Evolutionary conservation across 2,888 invertebrate species (phyloP), one percentile per base, ranked within the genome.

Genomic region (Tenthredo notha): DNA sequence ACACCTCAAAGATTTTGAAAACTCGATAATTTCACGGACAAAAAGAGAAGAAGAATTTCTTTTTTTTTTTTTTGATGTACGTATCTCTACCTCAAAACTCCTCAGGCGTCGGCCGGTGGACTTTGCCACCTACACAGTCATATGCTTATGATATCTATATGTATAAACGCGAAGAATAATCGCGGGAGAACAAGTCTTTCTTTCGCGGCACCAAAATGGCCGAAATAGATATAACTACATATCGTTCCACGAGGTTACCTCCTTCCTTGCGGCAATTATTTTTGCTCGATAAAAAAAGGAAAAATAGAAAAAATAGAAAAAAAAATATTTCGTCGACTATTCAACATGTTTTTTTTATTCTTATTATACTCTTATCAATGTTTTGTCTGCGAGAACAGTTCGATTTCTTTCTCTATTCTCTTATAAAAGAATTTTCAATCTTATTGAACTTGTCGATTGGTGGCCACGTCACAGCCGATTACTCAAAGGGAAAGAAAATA

Each of bases 131-230:
- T 67, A 67, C 67, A 33, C 67, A 67, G 4, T 37, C 29, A 74
- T 74, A 74, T 43, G 40, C 9, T 9, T 40, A 40, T 21, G 21
- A 40, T 43, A 74, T 72, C 40, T 72, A 72, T 72, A 72, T 43
- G 25, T 40, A 72, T 43, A 72, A 40, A 50, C 18, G 18, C 18
- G n/a, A n/a, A 2, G 40, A 40, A 12, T 74, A 74, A 18, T 18
- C 43, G 29, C 33, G 72, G n/a, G 37, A 74, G 9, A 74, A 37
- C n/a, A 1, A 15, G 43, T 74, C 21, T 40, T 43, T 74, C 10
- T 33, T 21, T 74, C 25, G 61, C 12, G 67, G 88, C 87, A 87
- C 88, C 89, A 90, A 90, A 90, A 90, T 90, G 90, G 90, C 90
- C 89, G 90, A 90, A 90, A 90, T 88, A 54, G 72, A 58, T 72